Evolutionary conservation across 2,888 invertebrate species (phyloP).

Genomic region (Aleiodes leptofemur): DNA sequence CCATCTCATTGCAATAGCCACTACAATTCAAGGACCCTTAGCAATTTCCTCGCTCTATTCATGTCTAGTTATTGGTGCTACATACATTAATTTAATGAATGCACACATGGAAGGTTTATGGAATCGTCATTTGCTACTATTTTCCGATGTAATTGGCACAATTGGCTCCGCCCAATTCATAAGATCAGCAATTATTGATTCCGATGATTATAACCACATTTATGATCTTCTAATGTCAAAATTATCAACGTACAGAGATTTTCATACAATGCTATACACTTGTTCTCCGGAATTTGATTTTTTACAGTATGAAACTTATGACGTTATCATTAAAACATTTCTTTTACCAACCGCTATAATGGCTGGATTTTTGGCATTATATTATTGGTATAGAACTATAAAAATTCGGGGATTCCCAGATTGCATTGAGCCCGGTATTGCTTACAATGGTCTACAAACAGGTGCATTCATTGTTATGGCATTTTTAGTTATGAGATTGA

Average conservation of each 20-base stretch:
- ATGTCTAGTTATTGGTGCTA: slow-evolving; percentile 74
- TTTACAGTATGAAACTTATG: slow-evolving; percentile 78
- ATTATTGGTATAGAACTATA: slow-evolving; percentile 73
- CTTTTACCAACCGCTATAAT: slow-evolving; percentile 79
- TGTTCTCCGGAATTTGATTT: slow-evolving; percentile 88
- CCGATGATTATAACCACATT: slow-evolving; percentile 81
- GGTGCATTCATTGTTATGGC: slow-evolving; percentile 85
- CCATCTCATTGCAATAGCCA: slow-evolving; percentile 54
- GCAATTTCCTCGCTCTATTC: slow-evolving; percentile 77
- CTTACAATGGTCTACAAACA: slow-evolving; percentile 85
- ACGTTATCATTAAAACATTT: slow-evolving; percentile 77
- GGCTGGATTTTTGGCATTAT: slow-evolving; percentile 72
- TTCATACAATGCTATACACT: slow-evolving; percentile 87
- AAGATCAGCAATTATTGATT: slow-evolving; percentile 58
- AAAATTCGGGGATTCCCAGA: slow-evolving; percentile 67
- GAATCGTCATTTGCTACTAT: slow-evolving; percentile 46
- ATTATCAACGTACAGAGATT: slow-evolving; percentile 81
- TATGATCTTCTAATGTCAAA: slow-evolving; percentile 85
- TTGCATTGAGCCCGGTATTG: slow-evolving; percentile 78
- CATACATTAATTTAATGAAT: slow-evolving; percentile 54
- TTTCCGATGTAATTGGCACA: slow-evolving; percentile 61
- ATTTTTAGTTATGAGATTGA: slow-evolving; percentile 85
- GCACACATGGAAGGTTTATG: slow-evolving; percentile 49
- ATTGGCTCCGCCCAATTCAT: slow-evolving; percentile 60
- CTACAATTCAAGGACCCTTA: slow-evolving; percentile 74